Percentiles rank a stretch among this genome's conserved stretches.
These are phyloP conservation scores for Cyprinodon variegatus DNA, from an alignment of 2,113 vertebrate genomes.

Conservation along the genomic window DNA sequence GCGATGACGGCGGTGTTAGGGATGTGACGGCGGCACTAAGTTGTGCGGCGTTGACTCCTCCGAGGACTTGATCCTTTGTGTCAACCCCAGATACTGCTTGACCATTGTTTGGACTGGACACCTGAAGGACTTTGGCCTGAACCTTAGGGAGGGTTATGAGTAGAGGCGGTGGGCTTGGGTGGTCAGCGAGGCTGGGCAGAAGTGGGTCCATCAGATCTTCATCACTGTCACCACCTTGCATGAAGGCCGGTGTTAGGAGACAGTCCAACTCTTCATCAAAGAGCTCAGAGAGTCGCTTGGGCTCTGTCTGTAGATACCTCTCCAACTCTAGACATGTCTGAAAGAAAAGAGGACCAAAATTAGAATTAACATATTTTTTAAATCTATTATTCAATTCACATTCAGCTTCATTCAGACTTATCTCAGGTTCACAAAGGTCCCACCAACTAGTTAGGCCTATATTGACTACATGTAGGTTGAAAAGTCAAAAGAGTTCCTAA, in stretches of 20 bases:
- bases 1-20: conserved; percentile 95
- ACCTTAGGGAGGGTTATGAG: conserved; percentile 80
- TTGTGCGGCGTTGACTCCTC: conserved; percentile 90
- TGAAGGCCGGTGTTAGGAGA: conserved; percentile 87
- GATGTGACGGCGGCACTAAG: conserved; percentile 95
- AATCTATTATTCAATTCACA: background rate
- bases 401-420: background rate
- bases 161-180: conserved; percentile 82
- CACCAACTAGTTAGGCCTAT: background rate
- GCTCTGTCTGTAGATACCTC: conserved; percentile 96
- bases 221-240: conserved; percentile 85
- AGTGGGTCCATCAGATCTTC: conserved; percentile 86
- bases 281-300: conserved; percentile 90
- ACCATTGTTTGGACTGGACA: conserved; percentile 76
- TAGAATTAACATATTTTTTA: conserved; percentile 12
- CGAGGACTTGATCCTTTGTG: conserved; percentile 87
- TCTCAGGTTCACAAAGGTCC: background rate
- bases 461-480: background rate
- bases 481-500: background rate
- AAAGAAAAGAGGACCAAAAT: conserved; percentile 45
- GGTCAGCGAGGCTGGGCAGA: conserved; percentile 85
- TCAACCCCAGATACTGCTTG: conserved; percentile 38
- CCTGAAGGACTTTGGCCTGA: conserved; percentile 83
- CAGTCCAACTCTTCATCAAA: conserved; percentile 93
- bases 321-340: conserved; percentile 98